Evolutionary conservation across 2,888 invertebrate genomes (phyloP), one percentile per base, ranked within the genome.

Genomic region (Crematogaster levior): DNA sequence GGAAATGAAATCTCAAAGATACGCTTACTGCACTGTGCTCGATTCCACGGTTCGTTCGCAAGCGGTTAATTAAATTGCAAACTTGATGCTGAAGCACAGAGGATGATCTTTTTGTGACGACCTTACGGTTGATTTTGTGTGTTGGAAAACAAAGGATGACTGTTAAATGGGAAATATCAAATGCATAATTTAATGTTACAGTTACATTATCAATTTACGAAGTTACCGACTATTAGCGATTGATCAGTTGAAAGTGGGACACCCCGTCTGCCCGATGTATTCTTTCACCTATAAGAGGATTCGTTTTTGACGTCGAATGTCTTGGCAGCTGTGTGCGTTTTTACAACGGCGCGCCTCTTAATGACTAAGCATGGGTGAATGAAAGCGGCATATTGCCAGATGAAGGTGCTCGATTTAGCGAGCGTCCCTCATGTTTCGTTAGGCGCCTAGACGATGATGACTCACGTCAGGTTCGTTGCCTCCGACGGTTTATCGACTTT

Each of bases 401-500:
- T 63, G 53, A 72, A 77, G 70, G 53, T 74, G 82, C 83, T 68
- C 70, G 83, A 86, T 85, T 81, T 85, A 83, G 86, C 77, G 51
- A 46, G 46, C 61, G 27, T 68, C 40, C 18, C 30, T 40, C 53
- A 40, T 43, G 48, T 53, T 70, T 74, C 66, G 73, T 85, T 85
- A 85, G 77, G 70, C 79, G 81, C 77, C 68, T 79, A 85, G 85
- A 85, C 84, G 84, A 83, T 61, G 90, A 86, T 86, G 89, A 88
- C 84, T 89, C 89, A 88, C 83, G 80, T 81, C 83, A 89, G 66
- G 88, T 88, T 89, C 88, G 89, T 89, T 89, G 89, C 83, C 89
- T 85, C 5, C 56, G 56, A 80, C 88, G 79, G 81, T 90, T 89
- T 90, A 90, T 90, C 91, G 90, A 90, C 91, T 90, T 90, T 90